Conservation (phyloP, 2,888 invertebrate genomes). For the Sylvicola fuscatus region DNA sequence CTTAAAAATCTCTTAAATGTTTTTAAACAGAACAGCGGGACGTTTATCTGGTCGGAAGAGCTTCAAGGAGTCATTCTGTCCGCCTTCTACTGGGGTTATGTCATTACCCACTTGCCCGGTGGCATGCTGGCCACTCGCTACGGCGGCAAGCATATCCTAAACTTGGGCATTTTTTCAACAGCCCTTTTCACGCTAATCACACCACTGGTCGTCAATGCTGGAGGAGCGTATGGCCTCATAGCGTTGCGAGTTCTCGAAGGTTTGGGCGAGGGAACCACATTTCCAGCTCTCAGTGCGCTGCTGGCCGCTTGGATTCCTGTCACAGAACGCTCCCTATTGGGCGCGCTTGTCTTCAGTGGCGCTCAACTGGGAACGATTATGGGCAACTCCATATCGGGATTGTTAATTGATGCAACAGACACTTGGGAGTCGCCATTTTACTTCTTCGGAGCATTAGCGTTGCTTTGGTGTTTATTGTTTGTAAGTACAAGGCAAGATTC, state of each 20-base stretch:
- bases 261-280: conserved; percentile 68
- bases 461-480: conserved; percentile 52
- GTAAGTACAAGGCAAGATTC: no score
- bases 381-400: conserved; percentile 42
- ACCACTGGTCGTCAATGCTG: conserved; percentile 40
- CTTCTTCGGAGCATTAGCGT: conserved; percentile 52
- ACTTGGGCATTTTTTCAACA: conserved; percentile 61
- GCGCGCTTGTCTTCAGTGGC: conserved; percentile 60
- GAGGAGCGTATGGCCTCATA: conserved; percentile 46
- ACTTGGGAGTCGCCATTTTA: conserved; percentile 66
- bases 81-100: conserved; percentile 72
- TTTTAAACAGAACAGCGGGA: background rate
- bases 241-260: conserved; percentile 57
- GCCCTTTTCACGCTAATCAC: conserved; percentile 65
- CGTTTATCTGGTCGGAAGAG: conserved; percentile 39
- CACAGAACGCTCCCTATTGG: conserved; percentile 54
- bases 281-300: conserved; percentile 63
- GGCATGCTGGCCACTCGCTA: conserved; percentile 60
- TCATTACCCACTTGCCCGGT: conserved; percentile 64
- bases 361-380: conserved; percentile 45
- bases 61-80: conserved; percentile 59
- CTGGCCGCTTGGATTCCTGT: conserved; percentile 65
- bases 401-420: conserved; percentile 39
- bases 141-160: conserved; percentile 70
- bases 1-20: no score